These are phyloP conservation scores for Triops longicaudatus DNA, from an alignment of 1,140 invertebrate species.

Conservation along the genomic window DNA sequence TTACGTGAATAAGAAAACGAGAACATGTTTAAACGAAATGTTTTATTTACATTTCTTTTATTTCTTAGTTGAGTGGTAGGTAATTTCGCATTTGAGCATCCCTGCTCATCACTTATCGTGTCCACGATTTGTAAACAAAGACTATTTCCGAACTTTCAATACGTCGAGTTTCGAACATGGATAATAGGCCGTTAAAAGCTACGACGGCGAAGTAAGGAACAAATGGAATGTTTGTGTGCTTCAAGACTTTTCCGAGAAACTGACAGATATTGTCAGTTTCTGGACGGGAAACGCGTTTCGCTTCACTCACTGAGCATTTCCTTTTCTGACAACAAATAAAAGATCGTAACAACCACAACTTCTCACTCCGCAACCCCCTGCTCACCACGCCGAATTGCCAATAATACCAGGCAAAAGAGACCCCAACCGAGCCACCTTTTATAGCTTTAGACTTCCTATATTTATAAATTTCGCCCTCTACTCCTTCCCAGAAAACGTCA, in stretches of 20 bases:
- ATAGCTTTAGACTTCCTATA: not conserved
- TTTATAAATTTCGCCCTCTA: not conserved
- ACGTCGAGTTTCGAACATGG: not conserved
- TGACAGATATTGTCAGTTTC: not conserved
- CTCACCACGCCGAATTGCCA: not conserved
- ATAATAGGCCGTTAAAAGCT: not conserved
- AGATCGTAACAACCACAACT: not conserved
- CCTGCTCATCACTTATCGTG: too few species aligned
- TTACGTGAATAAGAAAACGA: too few species aligned
- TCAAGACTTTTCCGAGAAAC: not conserved
- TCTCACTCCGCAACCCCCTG: not conserved
- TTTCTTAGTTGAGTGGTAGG: too few species aligned
- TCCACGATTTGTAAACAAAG: too few species aligned
- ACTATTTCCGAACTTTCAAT: not conserved
- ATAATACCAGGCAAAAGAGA: not conserved
- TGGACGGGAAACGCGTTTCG: constrained; percentile 13
- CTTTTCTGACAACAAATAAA: not conserved
- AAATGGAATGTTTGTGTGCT: not conserved
- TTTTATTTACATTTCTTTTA: too few species aligned
- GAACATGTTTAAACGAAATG: too few species aligned
- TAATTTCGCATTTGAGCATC: too few species aligned
- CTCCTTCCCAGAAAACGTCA: not conserved
- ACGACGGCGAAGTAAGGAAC: not conserved
- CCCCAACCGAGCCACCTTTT: not conserved
- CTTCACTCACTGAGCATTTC: constrained; percentile 5